Evolutionary conservation across 1,140 invertebrate genomes (phyloP).

Genomic region (Anadara kagoshimensis): DNA sequence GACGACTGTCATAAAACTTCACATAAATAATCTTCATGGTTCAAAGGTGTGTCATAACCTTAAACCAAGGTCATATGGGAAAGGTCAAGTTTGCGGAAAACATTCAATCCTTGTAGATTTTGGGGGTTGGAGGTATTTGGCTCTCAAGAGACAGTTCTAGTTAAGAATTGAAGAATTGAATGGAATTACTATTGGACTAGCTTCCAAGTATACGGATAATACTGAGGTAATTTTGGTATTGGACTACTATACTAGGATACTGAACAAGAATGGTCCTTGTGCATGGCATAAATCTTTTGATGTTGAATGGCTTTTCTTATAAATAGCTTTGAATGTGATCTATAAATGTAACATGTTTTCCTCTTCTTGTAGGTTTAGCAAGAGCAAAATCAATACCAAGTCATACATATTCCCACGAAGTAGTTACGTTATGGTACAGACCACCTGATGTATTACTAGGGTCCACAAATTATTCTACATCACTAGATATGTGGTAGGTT

Average conservation of each 20-base stretch:
- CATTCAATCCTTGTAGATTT: no score
- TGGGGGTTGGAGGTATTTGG: not conserved
- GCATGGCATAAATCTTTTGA: not conserved
- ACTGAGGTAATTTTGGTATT: no score
- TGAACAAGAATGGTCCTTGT: no score
- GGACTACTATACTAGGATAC: no score
- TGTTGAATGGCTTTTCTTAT: not conserved
- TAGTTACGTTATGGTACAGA: conserved; percentile 89
- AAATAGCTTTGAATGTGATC: not conserved
- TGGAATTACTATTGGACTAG: no score
- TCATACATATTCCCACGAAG: conserved; percentile 97
- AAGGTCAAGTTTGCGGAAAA: no score
- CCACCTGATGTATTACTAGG: conserved; percentile 97
- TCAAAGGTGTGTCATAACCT: no score
- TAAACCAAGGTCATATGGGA: no score
- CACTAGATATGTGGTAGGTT: conserved; percentile 88
- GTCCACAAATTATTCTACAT: conserved; percentile 95
- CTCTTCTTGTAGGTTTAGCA: conserved; percentile 84
- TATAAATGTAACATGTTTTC: not conserved
- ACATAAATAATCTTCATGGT: no score
- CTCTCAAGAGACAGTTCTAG: not conserved
- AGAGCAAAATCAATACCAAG: conserved; percentile 97
- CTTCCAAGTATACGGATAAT: no score
- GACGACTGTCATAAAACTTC: no score
- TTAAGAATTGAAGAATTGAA: no score